Evolutionary conservation across 2,113 vertebrate species (phyloP).

Genomic region (Perca schrenkii): DNA sequence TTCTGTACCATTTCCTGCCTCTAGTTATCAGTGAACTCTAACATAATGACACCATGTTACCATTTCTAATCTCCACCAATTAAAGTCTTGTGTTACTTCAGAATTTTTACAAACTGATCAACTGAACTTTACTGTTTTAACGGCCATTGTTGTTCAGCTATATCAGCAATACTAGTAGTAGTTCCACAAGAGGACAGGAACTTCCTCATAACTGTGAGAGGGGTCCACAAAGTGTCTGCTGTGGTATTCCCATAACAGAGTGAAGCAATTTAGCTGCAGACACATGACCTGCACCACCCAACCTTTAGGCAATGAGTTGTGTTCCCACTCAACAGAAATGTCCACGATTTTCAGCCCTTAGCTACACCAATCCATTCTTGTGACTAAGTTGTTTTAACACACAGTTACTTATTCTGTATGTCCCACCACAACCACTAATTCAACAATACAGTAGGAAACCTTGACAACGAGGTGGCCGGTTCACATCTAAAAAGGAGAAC

Average conservation of each 20-base stretch:
- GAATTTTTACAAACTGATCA: neutral
- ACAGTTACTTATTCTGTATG: neutral
- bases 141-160: neutral
- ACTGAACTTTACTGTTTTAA: neutral
- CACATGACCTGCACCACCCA: constrained; percentile 23
- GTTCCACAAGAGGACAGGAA: constrained; percentile 30
- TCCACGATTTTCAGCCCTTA: neutral
- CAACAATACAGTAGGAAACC: neutral
- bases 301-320: neutral
- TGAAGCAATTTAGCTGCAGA: constrained; percentile 11
- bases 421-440: neutral
- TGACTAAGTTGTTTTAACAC: neutral
- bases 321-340: neutral
- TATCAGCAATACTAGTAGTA: neutral
- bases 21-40: neutral
- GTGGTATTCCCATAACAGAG: constrained; percentile 12
- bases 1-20: neutral
- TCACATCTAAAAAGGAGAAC: constrained; percentile 29
- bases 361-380: neutral
- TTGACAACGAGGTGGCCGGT: constrained; percentile 25
- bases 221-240: constrained; percentile 1
- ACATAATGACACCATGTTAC: constrained; percentile 7
- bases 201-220: constrained; percentile 38
- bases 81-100: constrained; percentile 2
- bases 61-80: constrained; percentile 7